Percentiles rank a stretch among this genome's conserved stretches.
Conservation (phyloP, 2,797 vertebrate species). For the Otolemur crassicaudatus region DNA sequence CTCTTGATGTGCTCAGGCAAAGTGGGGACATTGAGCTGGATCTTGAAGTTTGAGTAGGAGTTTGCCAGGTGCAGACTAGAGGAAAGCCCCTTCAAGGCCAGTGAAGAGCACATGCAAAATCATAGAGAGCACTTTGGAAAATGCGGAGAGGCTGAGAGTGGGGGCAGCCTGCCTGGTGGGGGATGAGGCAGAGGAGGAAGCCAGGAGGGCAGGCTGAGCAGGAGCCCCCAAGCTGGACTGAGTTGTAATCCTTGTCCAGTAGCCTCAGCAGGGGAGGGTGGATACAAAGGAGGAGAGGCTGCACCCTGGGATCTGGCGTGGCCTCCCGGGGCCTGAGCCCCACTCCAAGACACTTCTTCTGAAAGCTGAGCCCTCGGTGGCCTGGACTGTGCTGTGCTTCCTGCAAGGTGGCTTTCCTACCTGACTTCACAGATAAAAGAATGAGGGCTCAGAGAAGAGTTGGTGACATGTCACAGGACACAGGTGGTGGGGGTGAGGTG, state of each 20-base stretch:
- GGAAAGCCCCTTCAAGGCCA: not conserved
- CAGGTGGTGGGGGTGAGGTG: too few relatives aligned
- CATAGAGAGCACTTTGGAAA: not conserved
- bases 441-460: not conserved
- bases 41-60: not conserved
- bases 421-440: not conserved
- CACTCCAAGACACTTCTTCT: not conserved
- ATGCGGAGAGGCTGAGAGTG: not conserved
- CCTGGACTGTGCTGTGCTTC: not conserved
- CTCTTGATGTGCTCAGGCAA: not conserved
- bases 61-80: not conserved
- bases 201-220: not conserved
- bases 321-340: not conserved
- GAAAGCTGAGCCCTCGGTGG: not conserved
- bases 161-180: accelerated
- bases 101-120: not conserved
- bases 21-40: not conserved
- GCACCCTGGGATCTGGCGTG: not conserved
- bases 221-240: not conserved
- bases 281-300: not conserved
- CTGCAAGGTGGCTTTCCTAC: accelerated
- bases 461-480: not conserved
- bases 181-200: too few relatives aligned
- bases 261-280: not conserved
- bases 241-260: not conserved